These are phyloP conservation scores for Astyanax mexicanus DNA, from an alignment of 2,797 vertebrate species.

Conservation along the genomic window DNA sequence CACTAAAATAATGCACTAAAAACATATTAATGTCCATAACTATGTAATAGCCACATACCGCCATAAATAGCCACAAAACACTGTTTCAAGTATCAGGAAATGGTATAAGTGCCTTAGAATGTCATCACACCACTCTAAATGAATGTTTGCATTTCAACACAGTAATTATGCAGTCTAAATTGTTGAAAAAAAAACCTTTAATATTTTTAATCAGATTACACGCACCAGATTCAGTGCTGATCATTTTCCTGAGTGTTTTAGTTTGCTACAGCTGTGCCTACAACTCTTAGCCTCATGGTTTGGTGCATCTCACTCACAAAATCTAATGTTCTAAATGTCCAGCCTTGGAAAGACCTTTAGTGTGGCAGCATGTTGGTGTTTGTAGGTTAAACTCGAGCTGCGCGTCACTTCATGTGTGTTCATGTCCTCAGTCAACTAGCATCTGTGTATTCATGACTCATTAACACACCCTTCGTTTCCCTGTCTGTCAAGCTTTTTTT, in stretches of 20 bases:
- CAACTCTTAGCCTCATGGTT: neutral
- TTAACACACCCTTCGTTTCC: slow-evolving; percentile 11
- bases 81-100: no score
- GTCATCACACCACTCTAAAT: no score
- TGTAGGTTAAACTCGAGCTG: neutral
- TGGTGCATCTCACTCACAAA: neutral
- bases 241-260: neutral
- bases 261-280: neutral
- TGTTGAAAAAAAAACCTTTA: no score
- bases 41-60: no score
- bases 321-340: neutral
- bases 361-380: neutral
- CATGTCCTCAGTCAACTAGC: neutral
- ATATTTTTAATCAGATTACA: neutral
- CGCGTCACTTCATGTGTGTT: slow-evolving; percentile 10
- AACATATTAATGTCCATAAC: no score
- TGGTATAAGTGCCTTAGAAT: no score
- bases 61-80: no score
- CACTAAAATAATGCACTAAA: no score
- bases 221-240: neutral
- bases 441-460: neutral
- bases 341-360: neutral
- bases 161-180: no score
- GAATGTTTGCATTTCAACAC: no score
- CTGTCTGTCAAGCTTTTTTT: neutral